Percentiles rank a stretch among this genome's conserved stretches.
phyloP scores from a whole-genome alignment of 2,888 invertebrate genomes.

The Dicranocentrus wangi region DNA sequence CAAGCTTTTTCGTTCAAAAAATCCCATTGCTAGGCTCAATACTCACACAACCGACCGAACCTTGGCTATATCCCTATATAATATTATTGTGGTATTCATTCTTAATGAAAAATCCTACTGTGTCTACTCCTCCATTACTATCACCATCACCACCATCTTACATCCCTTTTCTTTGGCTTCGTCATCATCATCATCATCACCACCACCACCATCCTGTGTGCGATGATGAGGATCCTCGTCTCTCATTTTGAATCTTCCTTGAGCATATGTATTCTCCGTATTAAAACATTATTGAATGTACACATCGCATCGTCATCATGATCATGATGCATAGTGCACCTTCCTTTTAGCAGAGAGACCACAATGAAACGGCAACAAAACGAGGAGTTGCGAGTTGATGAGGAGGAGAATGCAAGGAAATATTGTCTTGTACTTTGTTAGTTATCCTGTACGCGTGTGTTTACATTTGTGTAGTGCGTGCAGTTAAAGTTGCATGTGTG shows the following conservation, averaged over 20 bases:
- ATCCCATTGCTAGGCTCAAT: neutral
- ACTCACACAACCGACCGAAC: neutral
- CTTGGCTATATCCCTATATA: neutral
- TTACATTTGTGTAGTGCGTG: slow-evolving; percentile 3
- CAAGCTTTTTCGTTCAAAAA: neutral
- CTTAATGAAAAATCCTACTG: neutral
- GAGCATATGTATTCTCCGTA: slow-evolving; percentile 8
- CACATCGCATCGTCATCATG: too few species aligned
- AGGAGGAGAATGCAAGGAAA: neutral
- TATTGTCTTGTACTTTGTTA: too few species aligned
- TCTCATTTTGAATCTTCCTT: slow-evolving; percentile 30
- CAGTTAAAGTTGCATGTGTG: too few species aligned
- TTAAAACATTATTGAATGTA: neutral
- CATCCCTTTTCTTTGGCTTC: neutral
- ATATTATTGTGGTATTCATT: neutral
- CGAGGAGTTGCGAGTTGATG: too few species aligned
- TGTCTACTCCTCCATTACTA: neutral
- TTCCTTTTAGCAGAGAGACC: too few species aligned
- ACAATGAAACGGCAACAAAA: too few species aligned
- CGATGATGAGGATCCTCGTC: too few species aligned
- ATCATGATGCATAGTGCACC: neutral
- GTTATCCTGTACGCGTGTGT: neutral
- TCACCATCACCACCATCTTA: neutral
- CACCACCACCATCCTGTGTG: too few species aligned
- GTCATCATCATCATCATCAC: neutral